Percentiles rank a stretch among this genome's conserved stretches.
Conservation (phyloP, 64 coral and sea anemone genomes). For the Actinia equina region DNA sequence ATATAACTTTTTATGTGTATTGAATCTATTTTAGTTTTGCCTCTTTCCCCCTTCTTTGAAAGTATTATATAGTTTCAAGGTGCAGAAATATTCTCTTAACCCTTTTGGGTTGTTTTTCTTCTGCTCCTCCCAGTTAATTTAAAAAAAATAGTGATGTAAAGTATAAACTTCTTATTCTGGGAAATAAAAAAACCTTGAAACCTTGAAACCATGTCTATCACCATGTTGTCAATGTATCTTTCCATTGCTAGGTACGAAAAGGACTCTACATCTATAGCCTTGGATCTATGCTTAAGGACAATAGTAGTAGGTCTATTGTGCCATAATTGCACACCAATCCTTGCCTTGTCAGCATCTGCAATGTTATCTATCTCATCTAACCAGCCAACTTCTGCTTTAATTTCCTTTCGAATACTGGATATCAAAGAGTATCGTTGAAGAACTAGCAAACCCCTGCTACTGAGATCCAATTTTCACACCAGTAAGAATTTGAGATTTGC, state of each 20-base stretch:
- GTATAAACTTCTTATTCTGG: too few relatives aligned
- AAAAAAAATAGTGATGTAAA: too few relatives aligned
- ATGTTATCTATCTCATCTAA: constrained; percentile 3
- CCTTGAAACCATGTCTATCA: background rate
- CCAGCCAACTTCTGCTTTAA: background rate
- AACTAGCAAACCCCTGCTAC: background rate
- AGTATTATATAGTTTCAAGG: too few relatives aligned
- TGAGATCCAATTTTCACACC: constrained; percentile 4
- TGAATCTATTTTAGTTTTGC: too few relatives aligned
- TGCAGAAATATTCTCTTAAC: too few relatives aligned
- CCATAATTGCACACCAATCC: constrained; percentile 22
- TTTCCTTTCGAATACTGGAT: background rate
- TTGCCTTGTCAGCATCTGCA: constrained; percentile 4
- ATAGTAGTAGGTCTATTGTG: constrained; percentile 3
- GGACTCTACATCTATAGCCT: background rate
- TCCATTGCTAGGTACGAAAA: constrained; percentile 12
- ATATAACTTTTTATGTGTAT: too few relatives aligned
- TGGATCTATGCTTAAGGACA: constrained; percentile 2
- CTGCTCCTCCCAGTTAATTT: too few relatives aligned
- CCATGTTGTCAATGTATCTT: constrained; percentile 3
- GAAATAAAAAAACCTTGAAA: too few relatives aligned
- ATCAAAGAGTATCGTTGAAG: background rate
- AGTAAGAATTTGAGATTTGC: background rate
- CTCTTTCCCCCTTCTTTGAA: too few relatives aligned
- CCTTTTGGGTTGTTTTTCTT: too few relatives aligned